Base-by-base conservation (phyloP, 2,113 vertebrate species). In the Gambusia holbrooki region DNA sequence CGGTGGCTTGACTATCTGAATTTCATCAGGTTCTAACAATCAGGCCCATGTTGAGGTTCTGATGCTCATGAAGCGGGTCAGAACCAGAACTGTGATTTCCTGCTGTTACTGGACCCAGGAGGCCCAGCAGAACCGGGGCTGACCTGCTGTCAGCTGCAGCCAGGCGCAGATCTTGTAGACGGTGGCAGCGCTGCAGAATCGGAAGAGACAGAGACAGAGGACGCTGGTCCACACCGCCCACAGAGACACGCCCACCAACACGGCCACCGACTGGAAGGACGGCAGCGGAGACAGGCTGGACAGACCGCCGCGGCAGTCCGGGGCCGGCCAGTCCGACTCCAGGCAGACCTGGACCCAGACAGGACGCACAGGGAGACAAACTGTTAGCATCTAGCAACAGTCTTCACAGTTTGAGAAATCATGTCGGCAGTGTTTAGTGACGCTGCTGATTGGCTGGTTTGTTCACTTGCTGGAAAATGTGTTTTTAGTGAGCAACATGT, bases 121-220 rank as follows among this genome's bases (percentile, higher is more conserved):
- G 15, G 6, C 3, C 14, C 66, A 29, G 14, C 22, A 35, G 60
- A 33, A 62, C 6, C 64, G 6, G 0, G 10, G 25, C 83, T 73
- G 54, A 95, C 96, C 95, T 76, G 96, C 95, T 0, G 94, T 95
- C 40, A 96, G 93, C 87, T 96, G 96, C 75, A 96, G 89, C 96
- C 96, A 96, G 12, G 94, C 96, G 0, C 95, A 96, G 81, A 95
- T 94, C 88, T 96, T 96, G 83, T 95, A 96, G 76, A 96, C 95
- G 0, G 95, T 95, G 7, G 95, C 94, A 0, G 94, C 92, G 4
- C 94, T 95, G 89, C 95, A 96, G 92, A 96, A 94, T 72, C 95
- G 88, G 86, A 96, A 95, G 64, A 96, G 94, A 33, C 89, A 90
- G 32, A 96, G 89, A 78, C 94, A 95, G 33, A 94, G 89, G 29